phyloP scores from a whole-genome alignment of 2,888 invertebrate species.

The Pachymerium ferrugineum region DNA sequence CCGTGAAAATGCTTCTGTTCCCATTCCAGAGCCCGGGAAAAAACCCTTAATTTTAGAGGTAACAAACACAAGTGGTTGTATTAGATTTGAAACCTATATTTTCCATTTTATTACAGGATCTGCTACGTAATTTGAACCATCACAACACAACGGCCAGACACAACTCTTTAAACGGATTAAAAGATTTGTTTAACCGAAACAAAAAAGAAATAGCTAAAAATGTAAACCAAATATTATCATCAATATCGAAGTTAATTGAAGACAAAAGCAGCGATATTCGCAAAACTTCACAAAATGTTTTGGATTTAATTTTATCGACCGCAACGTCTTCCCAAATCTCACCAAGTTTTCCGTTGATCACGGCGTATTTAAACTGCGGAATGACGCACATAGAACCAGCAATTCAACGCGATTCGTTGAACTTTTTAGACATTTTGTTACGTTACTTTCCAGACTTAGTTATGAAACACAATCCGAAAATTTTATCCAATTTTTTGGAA shows the following conservation, averaged over 20 bases:
- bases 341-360: slow-evolving; percentile 71
- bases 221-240: slow-evolving; percentile 63
- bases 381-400: slow-evolving; percentile 80
- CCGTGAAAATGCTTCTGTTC: slow-evolving; percentile 51
- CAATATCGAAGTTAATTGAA: slow-evolving; percentile 61
- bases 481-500: slow-evolving; percentile 73
- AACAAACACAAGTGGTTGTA: slow-evolving; percentile 27
- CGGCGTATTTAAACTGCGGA: slow-evolving; percentile 75
- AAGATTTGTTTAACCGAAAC: slow-evolving; percentile 53
- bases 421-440: slow-evolving; percentile 70
- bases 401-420: slow-evolving; percentile 76
- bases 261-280: slow-evolving; percentile 62
- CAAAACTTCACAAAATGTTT: slow-evolving; percentile 51
- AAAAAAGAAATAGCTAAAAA: slow-evolving; percentile 54
- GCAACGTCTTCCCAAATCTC: slow-evolving; percentile 49
- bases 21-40: slow-evolving; percentile 62
- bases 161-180: slow-evolving; percentile 55
- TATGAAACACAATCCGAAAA: slow-evolving; percentile 60
- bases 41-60: slow-evolving; percentile 59
- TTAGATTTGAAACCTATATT: slow-evolving; percentile 28
- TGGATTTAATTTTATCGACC: slow-evolving; percentile 41
- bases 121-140: slow-evolving; percentile 65
- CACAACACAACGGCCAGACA: slow-evolving; percentile 64
- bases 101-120: slow-evolving; percentile 53
- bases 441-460: slow-evolving; percentile 61